Evolutionary conservation across 2,113 vertebrate species (phyloP).

Genomic region (Gobius niger): DNA sequence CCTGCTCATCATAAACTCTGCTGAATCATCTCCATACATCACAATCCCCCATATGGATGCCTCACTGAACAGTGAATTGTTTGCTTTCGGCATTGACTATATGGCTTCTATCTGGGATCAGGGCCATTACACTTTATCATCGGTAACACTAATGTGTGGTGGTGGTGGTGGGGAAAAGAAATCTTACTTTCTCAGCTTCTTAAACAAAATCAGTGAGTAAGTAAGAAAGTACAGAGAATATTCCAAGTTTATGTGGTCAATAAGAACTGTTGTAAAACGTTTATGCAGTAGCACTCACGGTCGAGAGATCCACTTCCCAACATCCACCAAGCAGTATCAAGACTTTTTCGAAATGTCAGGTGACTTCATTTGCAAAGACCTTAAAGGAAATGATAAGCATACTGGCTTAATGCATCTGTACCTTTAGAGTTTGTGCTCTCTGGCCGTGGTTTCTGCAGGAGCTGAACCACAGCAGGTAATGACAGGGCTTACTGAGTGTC

Average conservation of each 20-base stretch:
- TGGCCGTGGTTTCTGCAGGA: constrained; percentile 3
- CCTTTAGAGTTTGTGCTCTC: constrained; percentile 3
- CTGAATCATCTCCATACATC: constrained; percentile 33
- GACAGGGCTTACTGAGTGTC: constrained; percentile 46
- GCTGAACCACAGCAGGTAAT: constrained; percentile 40
- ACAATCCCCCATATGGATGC: not conserved
- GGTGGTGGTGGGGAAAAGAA: too few species aligned
- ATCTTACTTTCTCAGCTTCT: too few species aligned
- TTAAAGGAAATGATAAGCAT: not conserved
- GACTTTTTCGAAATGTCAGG: too few species aligned
- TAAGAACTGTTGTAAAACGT: too few species aligned
- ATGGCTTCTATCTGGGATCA: constrained; percentile 31
- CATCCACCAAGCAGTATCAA: too few species aligned
- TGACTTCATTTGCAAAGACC: constrained; percentile 7
- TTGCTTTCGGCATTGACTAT: constrained; percentile 10
- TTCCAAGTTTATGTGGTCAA: too few species aligned
- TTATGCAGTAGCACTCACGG: too few species aligned
- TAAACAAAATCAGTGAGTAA: too few species aligned
- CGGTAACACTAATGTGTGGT: constrained; percentile 15
- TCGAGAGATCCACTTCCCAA: too few species aligned
- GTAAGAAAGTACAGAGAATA: too few species aligned
- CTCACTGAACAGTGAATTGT: constrained; percentile 29
- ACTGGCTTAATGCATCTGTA: not conserved
- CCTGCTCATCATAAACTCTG: constrained; percentile 6
- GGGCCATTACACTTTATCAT: constrained; percentile 40